Evolutionary conservation across 2,888 invertebrate species (phyloP), one percentile per base, ranked within the genome.

Genomic region (Plebejus argus): DNA sequence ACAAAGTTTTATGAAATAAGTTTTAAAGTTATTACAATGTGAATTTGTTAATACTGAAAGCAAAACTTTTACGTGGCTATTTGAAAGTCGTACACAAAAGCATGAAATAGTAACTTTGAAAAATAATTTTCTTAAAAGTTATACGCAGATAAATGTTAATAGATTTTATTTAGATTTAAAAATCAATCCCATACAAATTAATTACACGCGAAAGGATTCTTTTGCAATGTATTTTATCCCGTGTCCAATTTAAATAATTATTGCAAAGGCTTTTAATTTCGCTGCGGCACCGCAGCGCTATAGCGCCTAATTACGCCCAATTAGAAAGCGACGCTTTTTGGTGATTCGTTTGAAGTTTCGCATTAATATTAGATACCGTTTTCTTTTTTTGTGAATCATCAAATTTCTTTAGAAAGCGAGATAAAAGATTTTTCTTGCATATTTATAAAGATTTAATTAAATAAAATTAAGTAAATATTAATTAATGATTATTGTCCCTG

Each of bases 321-420:
- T 74, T 74, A 74, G 49, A 74, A 74, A 74, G 49, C 74, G 49
- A 49, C 49, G 53, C 53, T 53, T 74, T 74, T 74, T 23, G 74
- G 49, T 28, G 20, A 49, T 49, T 28, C 49, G 28, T 74, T 74
- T 74, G 18, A 74, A 74, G 49, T 49, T 15, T 49, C 23, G 18
- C 53, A 49, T 53, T 8, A 7, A 71, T 70, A 35, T 58, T 58
- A 58, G n/a, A 58, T 58, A 58, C 58, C 58, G 6, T n/a, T 58
- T 20, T 45, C 2, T 58, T 58, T 58, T 58, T 8, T 20, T 58
- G 15, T 15, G 12, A 53, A 53, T 53, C 18, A 53, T 18, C 5
- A 49, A 49, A 49, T 49, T 49, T 49, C 53, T 53, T 53, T 53
- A 18, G 15, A 18, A 15, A 18, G 53, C 53, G 1, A 53, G 53